Evolutionary conservation across 2,797 vertebrate genomes (phyloP), one percentile per base, ranked within the genome.

Genomic region (Ctenopoma kingsleyae): DNA sequence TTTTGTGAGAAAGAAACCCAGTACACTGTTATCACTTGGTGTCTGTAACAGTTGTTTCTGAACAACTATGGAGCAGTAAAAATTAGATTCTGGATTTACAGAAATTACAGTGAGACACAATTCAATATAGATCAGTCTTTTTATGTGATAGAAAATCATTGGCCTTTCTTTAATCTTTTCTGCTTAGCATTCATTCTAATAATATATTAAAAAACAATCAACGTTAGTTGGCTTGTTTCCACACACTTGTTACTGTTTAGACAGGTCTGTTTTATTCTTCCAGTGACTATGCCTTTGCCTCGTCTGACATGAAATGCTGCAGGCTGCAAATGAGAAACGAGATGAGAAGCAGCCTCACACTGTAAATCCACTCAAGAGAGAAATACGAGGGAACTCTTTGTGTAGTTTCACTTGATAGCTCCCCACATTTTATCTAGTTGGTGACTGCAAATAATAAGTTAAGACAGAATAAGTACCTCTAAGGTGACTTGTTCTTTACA

Each of bases 141-240:
- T 32, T 8, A 32, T 32, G 32, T 8, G 10, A 36, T 36, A 36
- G 10, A 36, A 36, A 36, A 36, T 12, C 35, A 12, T 12, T 36
- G 35, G 35, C 10, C 35, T 36, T 36, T 36, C 35, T 36, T 11
- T 36, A 11, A 4, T 10, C 10, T 49, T 17, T 41, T 40, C 43
- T 54, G 44, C 62, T 51, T 5, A 22, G 30, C 35, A 51, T 44
- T 65, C 17, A 56, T 35, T 60, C 41, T 36, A 8, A 52, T 27
- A 51, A 46, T 36, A 8, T 47, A 55, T 41, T 68, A 59, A 83
- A 72, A 57, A 44, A 76, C 62, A 69, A 74, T 69, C 40, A 51
- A 25, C 59, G 54, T 67, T 76, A 76, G 80, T 75, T 80, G 78
- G 76, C 60, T 78, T n/a, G 32, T 83, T 89, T 64, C 56, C 62